Base-by-base conservation (phyloP, 2,888 invertebrate species). In the Drosophila subquinaria region DNA sequence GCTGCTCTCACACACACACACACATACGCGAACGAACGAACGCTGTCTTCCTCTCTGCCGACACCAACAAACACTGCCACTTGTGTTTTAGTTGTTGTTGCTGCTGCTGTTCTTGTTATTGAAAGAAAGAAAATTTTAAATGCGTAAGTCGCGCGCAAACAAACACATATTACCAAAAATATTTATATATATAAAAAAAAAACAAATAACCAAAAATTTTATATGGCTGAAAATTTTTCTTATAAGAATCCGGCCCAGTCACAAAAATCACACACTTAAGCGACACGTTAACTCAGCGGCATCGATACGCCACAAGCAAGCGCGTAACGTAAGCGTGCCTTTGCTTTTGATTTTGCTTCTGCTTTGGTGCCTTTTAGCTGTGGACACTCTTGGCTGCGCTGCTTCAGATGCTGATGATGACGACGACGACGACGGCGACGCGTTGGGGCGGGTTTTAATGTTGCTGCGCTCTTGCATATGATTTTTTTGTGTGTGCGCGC, bases 1-100 rank as follows among this genome's bases (percentile, higher is more conserved):
- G 3, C 15, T 62, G 23, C 47, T 69, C 62, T 68, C 40, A 63
- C 59, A 63, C 72, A 71, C 56, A 52, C 42, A 36, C 45, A 59
- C 53, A 48, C 36, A 35, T 15, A 53, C 52, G 60, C 52, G 42
- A 35, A 57, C 30, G 60, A 61, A 75, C 62, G 47, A 36, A 47
- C 64, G 61, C 76, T 75, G 55, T 64, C 61, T 63, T 61, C 5
- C 59, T 53, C 52, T 62, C 79, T 73, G 74, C 74, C 76, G 79
- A 79, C 79, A 74, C 76, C 79, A 76, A 76, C 76, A 74, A 76
- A 76, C 76, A 76, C 76, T 79, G 65, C 69, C 76, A 69, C 79
- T 79, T 76, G 79, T 79, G 79, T 79, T 74, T 74, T 70, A 69
- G 79, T 79, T 76, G 75, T 74, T 78, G 57, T 60, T 79, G 56